Evolutionary conservation across 92 coral and sea anemone genomes (phyloP).

Genomic region (Micromussa lordhowensis): DNA sequence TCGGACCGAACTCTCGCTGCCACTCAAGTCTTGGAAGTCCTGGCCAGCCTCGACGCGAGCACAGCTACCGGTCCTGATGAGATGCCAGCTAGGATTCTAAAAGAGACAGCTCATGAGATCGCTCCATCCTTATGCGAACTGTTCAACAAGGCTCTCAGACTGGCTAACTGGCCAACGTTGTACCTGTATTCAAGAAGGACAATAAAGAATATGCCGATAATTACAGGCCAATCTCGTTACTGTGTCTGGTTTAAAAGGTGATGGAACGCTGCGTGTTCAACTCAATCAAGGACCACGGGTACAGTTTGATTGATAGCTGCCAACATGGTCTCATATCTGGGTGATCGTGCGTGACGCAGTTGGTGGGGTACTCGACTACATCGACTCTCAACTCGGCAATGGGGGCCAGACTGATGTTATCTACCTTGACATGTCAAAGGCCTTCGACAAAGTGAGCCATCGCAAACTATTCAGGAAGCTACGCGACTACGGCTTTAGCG

Average conservation of each 20-base stretch:
- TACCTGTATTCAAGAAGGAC: constrained; percentile 31
- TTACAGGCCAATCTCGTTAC: constrained; percentile 55
- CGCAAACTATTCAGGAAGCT: constrained; percentile 29
- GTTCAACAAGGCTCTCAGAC: no score
- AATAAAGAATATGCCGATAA: constrained; percentile 40
- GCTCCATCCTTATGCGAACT: no score
- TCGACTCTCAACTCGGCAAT: constrained; percentile 53
- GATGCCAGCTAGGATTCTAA: no score
- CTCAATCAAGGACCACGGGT: not conserved
- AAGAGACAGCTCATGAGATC: no score
- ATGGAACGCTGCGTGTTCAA: constrained; percentile 20
- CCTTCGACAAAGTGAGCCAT: constrained; percentile 66
- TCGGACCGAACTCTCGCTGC: no score
- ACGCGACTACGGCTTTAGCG: constrained; percentile 44
- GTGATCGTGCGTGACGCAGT: constrained; percentile 52
- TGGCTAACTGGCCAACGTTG: not conserved
- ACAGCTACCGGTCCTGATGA: no score
- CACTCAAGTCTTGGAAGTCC: no score
- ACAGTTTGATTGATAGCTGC: not conserved
- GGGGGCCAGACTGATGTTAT: constrained; percentile 57
- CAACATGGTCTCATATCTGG: constrained; percentile 56
- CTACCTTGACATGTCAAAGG: constrained; percentile 67
- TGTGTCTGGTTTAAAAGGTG: constrained; percentile 43
- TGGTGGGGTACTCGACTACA: constrained; percentile 52
- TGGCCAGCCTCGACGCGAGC: no score